These are phyloP conservation scores for Pangasius krempfi DNA, from an alignment of 2,797 vertebrate species.

Conservation along the genomic window DNA sequence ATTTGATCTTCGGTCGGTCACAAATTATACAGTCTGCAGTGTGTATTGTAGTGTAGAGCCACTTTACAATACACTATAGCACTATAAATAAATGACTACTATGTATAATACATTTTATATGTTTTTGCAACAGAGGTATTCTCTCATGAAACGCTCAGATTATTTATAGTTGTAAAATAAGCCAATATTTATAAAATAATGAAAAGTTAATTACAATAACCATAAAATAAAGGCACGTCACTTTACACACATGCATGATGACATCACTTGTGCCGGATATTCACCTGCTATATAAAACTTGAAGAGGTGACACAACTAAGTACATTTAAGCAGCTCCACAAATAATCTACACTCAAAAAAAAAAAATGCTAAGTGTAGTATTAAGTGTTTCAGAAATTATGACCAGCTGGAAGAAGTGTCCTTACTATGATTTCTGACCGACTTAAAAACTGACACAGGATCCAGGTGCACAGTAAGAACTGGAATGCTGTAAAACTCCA, in stretches of 20 bases:
- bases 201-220: not conserved
- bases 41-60: not conserved
- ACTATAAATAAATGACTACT: too few species aligned
- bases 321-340: not conserved
- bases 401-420: not conserved
- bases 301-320: not conserved
- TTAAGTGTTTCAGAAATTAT: not conserved
- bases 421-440: slow-evolving; percentile 5
- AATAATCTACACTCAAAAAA: not conserved
- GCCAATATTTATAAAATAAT: not conserved
- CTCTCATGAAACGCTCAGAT: not conserved
- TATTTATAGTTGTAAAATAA: not conserved
- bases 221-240: not conserved
- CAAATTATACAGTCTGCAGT: not conserved
- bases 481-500: slow-evolving; percentile 8
- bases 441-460: not conserved
- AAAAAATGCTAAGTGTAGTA: not conserved
- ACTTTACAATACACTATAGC: too few species aligned
- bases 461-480: not conserved
- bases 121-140: not conserved
- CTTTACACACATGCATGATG: not conserved
- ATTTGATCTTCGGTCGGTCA: not conserved
- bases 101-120: not conserved
- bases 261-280: not conserved
- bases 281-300: not conserved